Conservation (phyloP, 2,888 invertebrate species). For the Lasioglossum marginatum region DNA sequence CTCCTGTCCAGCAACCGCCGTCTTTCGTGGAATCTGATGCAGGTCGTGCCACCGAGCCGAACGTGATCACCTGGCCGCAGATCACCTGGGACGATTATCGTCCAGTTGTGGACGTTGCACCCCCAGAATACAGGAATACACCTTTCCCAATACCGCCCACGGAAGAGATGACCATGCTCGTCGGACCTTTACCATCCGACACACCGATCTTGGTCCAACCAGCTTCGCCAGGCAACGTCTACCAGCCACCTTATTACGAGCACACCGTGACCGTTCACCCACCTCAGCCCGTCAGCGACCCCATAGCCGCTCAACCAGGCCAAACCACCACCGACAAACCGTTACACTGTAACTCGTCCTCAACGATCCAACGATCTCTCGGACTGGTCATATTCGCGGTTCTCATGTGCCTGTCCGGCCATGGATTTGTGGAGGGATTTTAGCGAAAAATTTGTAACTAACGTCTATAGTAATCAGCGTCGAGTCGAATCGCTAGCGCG, state of each 20-base stretch:
- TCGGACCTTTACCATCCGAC: not conserved
- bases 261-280: slow-evolving; percentile 43
- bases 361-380: not conserved
- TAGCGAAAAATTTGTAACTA: slow-evolving; percentile 38
- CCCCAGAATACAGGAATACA: not conserved
- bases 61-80: not conserved
- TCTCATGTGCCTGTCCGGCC: slow-evolving; percentile 14
- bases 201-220: not conserved
- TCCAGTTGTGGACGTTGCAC: not conserved
- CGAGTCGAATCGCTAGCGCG: slow-evolving; percentile 25
- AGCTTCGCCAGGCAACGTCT: slow-evolving; percentile 16
- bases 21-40: slow-evolving; percentile 37
- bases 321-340: slow-evolving; percentile 62
- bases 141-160: not conserved
- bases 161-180: not conserved
- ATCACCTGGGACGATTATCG: not conserved
- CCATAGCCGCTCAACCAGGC: not conserved
- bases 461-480: slow-evolving; percentile 24
- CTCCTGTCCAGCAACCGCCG: slow-evolving; percentile 28
- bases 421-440: slow-evolving; percentile 57
- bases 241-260: slow-evolving; percentile 17
- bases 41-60: slow-evolving; percentile 19
- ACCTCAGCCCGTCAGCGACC: slow-evolving; percentile 32
- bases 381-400: slow-evolving; percentile 18
- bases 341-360: slow-evolving; percentile 45